A percentile compares a stretch with the other conserved stretches of the same genome.
Evolutionary conservation across 1,140 invertebrate species (phyloP).

Genomic region (Drosophila arizonae): DNA sequence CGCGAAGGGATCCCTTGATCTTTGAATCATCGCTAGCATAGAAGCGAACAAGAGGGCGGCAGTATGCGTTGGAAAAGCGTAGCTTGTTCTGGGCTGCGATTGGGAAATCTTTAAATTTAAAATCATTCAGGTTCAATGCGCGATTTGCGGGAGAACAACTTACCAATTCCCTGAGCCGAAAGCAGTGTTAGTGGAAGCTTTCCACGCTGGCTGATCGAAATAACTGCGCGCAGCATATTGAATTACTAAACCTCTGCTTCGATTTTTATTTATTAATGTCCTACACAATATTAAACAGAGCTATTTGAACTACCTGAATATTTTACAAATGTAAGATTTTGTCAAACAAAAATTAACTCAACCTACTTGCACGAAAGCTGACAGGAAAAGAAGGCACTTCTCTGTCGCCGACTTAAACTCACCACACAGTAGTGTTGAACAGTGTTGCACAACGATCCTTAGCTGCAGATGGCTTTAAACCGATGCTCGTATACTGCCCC

Average conservation of each 20-base stretch:
- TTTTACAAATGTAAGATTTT: constrained; percentile 7
- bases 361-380: constrained; percentile 28
- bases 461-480: neutral
- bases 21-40: constrained; percentile 25
- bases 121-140: too few relatives aligned
- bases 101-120: neutral
- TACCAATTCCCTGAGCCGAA: constrained; percentile 12
- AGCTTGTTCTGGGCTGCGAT: neutral
- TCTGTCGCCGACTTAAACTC: constrained; percentile 4
- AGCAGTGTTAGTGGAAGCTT: constrained; percentile 1
- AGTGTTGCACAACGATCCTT: constrained; percentile 21
- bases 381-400: constrained; percentile 32
- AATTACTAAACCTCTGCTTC: neutral
- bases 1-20: constrained; percentile 1
- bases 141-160: neutral
- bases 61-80: neutral
- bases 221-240: constrained; percentile 30
- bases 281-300: constrained; percentile 24
- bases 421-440: neutral
- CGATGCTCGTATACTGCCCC: neutral
- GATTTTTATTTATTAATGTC: constrained; percentile 2
- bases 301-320: constrained; percentile 22
- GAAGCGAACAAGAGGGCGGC: constrained; percentile 15
- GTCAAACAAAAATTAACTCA: neutral
- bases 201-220: constrained; percentile 8